Base-by-base conservation (phyloP, 2,888 invertebrate genomes). In the Seira ritae region DNA sequence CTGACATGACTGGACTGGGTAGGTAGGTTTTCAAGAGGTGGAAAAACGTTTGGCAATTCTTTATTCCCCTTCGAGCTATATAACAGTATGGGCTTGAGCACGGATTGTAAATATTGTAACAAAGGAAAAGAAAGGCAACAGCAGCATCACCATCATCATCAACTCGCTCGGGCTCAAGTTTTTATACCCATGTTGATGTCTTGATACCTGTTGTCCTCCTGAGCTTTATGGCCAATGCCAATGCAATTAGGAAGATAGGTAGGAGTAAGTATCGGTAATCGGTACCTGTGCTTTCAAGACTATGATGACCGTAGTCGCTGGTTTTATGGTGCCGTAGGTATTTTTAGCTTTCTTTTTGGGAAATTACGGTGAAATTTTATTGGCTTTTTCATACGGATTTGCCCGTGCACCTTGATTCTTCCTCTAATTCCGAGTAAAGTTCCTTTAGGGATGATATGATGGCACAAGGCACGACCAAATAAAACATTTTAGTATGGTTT, bases 331-430 rank as follows among this genome's bases (percentile, higher is more conserved):
- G 62, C 62, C 62, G 20, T 62, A 62, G 62, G 62, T 62, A 62
- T 62, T 62, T 62, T 62, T 62, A 62, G 62, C 62, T 62, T 62
- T 62, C 62, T 62, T 62, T 62, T 62, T 62, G 62, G 22, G 62
- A 50, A 62, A 62, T 62, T 62, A 62, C 62, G 62, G 62, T 62
- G 62, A 62, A 62, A 62, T 62, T 62, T 62, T 62, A 62, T 62
- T 62, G 20, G 62, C 20, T 62, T 62, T 62, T 55, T 55, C n/a
- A 3, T 55, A 55, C 3, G 55, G 55, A 55, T 3, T 55, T 62
- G 17, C 60, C 60, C 2, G 20, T 62, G 62, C 20, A 62, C 62
- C 62, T 62, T 19, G 20, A 22, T 31, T 31, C 31, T 31, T n/a
- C n/a, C n/a, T n/a, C n/a, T 8, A 31, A 31, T 31, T 31, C 31